Evolutionary conservation across 2,888 invertebrate genomes (phyloP), one percentile per base, ranked within the genome.

Genomic region (Caenorhabditis zanzibari): DNA sequence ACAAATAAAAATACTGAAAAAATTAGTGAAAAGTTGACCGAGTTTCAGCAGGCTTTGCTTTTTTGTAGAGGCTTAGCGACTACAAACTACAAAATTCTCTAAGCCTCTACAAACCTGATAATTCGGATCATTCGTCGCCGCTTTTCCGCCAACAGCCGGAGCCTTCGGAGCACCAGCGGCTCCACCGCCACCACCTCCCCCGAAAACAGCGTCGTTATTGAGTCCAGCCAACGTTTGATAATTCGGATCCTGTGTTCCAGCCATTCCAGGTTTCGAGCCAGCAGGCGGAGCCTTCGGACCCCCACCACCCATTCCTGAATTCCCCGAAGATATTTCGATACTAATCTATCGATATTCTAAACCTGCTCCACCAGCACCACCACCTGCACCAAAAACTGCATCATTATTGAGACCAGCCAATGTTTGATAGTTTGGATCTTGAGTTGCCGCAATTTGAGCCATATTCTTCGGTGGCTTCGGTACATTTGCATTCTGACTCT

Each of bases 371-470:
- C 35, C 59, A 24, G 22, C 63, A 4, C 44, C 63, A 44, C 28
- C 38, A n/a, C 32, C 63, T 16, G 26, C 58, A 32, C 76, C 76
- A 32, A 76, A 76, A 3, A 76, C 61, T 19, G 66, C 68, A 28
- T 76, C 76, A 38, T 76, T 76, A 14, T 76, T 66, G 3, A 76
- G 22, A 1, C 76, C 76, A 10, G 69, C 76, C 26, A 76, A 35
- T 10, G 76, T 76, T 19, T 76, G 76, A 69, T 76, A 76, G 16
- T 76, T 76, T 44, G 68, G 76, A 69, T 69, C 76, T 0, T 52
- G 26, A 24, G 76, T 76, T 10, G 58, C 56, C n/a, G 69, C 76
- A 0, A 76, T 41, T 9, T 47, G 59, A 14, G 68, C 64, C 74
- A 54, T 64, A 28, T 75, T 75, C 47, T 75, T 64, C n/a, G 64